Evolutionary conservation across 2,888 invertebrate genomes (phyloP), one percentile per base, ranked within the genome.

Genomic region (Lycaena phlaeas): DNA sequence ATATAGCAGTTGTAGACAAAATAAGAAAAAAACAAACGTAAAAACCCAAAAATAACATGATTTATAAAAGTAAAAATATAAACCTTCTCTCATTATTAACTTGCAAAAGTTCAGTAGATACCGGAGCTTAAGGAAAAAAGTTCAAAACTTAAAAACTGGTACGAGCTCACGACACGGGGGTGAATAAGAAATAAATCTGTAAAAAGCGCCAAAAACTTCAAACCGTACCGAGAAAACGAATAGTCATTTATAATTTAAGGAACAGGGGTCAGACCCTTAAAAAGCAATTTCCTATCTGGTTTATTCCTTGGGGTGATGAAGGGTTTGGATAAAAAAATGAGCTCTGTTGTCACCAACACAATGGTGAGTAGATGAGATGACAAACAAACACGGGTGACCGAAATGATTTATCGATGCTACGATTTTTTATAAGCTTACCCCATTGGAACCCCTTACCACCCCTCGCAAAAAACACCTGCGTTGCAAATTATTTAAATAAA

Each of bases 281-380:
- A 51, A 52, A 49, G 48, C 48, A 51, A 57, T 59, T 59, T 57
- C 54, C 50, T 45, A 44, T 44, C 47, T 50, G 42, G 48, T 51
- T 49, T 52, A 54, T 56, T 56, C 54, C 51, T 53, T 52, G 50
- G 54, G 54, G 44, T 45, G 45, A 49, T 42, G 44, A 55, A 53
- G 53, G 51, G 49, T 49, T 38, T 40, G 49, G 50, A 57, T 54
- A 61, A 62, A 61, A 57, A 49, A 62, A 64, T 68, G 61, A 57
- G 58, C 58, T 62, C 64, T 63, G 68, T 61, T 50, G 53, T 52
- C 57, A 62, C 65, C 64, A 63, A 68, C 64, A 65, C 66, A 58
- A 52, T 59, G 54, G 52, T 53, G 43, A 41, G 47, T 44, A 36
- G 48, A 48, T 48, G 41, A 17, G 42, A 48, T 46, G 48, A 48